Conservation (phyloP, 2,888 invertebrate species). For the Megalurothrips usitatus region DNA sequence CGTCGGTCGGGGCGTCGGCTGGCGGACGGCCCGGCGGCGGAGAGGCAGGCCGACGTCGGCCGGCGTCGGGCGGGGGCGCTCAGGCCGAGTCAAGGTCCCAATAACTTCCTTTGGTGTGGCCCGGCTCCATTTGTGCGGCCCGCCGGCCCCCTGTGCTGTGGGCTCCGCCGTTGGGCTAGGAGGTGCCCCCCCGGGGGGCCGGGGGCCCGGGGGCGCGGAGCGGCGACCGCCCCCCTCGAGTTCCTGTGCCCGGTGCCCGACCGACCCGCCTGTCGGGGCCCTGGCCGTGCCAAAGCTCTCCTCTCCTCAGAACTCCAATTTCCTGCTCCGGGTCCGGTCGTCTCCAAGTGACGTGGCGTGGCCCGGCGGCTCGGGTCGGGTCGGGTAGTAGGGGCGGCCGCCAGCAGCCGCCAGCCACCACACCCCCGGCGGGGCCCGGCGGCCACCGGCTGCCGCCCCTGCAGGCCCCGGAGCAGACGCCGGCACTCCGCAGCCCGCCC, state of each 20-base stretch:
- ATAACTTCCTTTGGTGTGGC: slow-evolving; percentile 13
- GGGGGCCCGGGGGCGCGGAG: no score
- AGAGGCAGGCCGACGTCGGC: background rate
- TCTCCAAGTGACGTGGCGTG: background rate
- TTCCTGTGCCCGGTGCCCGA: no score
- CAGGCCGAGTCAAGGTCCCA: background rate
- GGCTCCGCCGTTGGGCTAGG: background rate
- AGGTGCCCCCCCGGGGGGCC: no score
- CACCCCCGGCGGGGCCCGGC: no score
- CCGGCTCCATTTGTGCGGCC: background rate
- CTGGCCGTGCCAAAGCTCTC: background rate
- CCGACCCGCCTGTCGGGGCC: no score
- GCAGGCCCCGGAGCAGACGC: no score
- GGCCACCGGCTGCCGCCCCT: no score
- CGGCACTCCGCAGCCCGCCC: background rate
- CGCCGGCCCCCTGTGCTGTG: background rate
- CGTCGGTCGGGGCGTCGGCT: background rate
- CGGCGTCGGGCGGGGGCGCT: no score
- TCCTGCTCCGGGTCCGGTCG: background rate
- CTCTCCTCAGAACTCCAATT: background rate
- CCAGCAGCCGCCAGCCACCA: no score
- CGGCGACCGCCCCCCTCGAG: no score
- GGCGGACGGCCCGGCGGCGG: background rate
- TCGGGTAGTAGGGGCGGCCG: no score
- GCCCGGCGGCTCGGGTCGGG: background rate